These are phyloP conservation scores for Trilocha varians DNA, from an alignment of 2,888 invertebrate species.

Conservation along the genomic window DNA sequence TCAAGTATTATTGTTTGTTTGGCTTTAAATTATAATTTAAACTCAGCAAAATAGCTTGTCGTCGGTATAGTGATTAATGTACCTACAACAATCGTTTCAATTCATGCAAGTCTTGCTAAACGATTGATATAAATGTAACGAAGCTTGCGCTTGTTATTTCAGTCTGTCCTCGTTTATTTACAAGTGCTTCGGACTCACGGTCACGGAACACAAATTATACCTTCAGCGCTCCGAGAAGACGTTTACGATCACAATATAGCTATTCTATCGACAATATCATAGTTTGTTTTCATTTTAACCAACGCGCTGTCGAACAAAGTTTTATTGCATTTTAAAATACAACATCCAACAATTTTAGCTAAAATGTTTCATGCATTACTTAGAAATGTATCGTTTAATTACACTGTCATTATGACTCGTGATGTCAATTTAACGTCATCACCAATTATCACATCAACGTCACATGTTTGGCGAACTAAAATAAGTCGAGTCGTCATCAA, in stretches of 20 bases:
- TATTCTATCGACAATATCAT: constrained; percentile 11
- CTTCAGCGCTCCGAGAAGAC: constrained; percentile 13
- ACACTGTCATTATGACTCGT: too few species aligned
- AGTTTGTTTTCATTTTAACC: background rate
- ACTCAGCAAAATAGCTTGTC: too few species aligned
- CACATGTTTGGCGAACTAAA: background rate
- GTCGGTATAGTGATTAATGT: too few species aligned
- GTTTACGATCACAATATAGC: constrained; percentile 19
- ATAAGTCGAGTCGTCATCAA: background rate
- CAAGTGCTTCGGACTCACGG: constrained; percentile 9
- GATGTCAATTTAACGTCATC: background rate
- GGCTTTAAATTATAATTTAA: too few species aligned
- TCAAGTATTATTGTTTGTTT: too few species aligned
- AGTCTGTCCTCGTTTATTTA: background rate
- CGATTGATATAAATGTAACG: background rate
- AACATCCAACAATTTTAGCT: too few species aligned
- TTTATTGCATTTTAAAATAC: too few species aligned
- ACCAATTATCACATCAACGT: background rate
- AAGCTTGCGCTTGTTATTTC: background rate
- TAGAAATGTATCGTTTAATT: too few species aligned
- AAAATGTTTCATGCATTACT: too few species aligned
- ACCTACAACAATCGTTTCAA: too few species aligned
- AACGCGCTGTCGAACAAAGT: too few species aligned
- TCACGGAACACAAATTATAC: constrained; percentile 18
- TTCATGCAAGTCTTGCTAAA: background rate